Percentiles rank a stretch among this genome's conserved stretches.
Conservation (phyloP, 2,888 invertebrate species). For the Ernsta delagoae region DNA sequence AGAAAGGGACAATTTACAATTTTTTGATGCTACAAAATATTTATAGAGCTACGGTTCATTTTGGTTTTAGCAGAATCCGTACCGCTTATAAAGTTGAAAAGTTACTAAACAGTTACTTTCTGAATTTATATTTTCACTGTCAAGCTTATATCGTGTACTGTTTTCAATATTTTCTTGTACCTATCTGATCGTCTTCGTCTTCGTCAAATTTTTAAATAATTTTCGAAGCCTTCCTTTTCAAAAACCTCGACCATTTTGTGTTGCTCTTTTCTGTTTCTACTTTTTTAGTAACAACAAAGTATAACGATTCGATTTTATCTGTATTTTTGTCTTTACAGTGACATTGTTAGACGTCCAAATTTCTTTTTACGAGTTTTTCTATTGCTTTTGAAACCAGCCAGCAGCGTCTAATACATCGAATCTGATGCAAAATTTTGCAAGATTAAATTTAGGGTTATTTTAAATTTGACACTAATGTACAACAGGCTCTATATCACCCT, state of each 20-base stretch:
- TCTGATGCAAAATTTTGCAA: too few relatives aligned
- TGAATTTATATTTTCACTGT: background rate
- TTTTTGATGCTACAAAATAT: too few relatives aligned
- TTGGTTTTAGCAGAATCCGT: too few relatives aligned
- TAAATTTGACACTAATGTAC: background rate
- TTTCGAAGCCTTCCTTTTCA: too few relatives aligned
- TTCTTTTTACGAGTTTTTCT: background rate
- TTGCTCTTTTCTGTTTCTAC: background rate
- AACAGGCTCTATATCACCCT: too few relatives aligned
- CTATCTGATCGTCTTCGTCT: background rate
- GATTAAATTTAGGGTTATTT: constrained; percentile 3
- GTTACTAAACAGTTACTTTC: background rate
- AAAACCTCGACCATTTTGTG: background rate
- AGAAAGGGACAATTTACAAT: too few relatives aligned
- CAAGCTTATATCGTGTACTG: background rate
- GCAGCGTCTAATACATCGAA: constrained; percentile 14
- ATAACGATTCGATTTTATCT: background rate
- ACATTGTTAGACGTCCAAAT: too few relatives aligned
- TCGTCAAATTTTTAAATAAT: too few relatives aligned
- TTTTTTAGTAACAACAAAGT: background rate
- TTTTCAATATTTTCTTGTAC: constrained; percentile 1
- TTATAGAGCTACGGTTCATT: too few relatives aligned
- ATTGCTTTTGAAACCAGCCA: background rate
- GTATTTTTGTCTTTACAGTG: background rate
- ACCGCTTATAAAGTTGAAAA: background rate